Evolutionary conservation across 1,140 invertebrate species (phyloP), one percentile per base, ranked within the genome.

Genomic region (Gonioctena quinquepunctata): DNA sequence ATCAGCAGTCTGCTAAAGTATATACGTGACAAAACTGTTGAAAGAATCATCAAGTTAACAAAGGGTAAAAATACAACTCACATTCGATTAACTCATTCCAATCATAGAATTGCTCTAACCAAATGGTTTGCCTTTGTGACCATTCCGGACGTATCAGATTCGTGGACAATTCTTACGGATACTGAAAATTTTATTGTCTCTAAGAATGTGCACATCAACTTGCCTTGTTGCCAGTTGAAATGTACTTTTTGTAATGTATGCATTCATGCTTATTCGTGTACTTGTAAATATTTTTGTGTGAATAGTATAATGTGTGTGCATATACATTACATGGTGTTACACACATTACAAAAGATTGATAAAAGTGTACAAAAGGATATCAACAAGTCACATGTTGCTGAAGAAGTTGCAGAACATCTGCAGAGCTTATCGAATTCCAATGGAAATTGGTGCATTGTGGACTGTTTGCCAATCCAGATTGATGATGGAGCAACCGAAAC

Each of bases 1-100:
- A 49, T 74, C 8, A 59, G 54, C 62, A 25, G 19, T 19, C 7
- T 74, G 13, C 23, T 71, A 26, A 28, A 52, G 59, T 76, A 61
- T 62, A 22, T 76, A 11, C 23, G 68, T 26, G 61, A 74, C 49
- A 74, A 71, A 71, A 49, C 13, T 19, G n/a, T 76, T 25, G 42
- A 76, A 7, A 62, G 66, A 48, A 3, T 73, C 16, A 18, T 72
- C 66, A 27, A 66, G 66, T 21, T 50, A 49, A 54, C 26, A 33
- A 27, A 67, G 54, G 60, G 64, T 25, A 66, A 70, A 49, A 57
- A 26, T 33, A n/a, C 16, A 11, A 3, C 7, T 33, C 21, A 42
- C 3, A 62, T 11, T 7, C 16, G 8, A 7, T 4, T n/a, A 33
- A 42, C 16, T 42, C 33, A 42, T 42, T 62, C 28, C 16, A 27